phyloP scores from a whole-genome alignment of 2,797 vertebrate species.

The Poecile montanus region DNA sequence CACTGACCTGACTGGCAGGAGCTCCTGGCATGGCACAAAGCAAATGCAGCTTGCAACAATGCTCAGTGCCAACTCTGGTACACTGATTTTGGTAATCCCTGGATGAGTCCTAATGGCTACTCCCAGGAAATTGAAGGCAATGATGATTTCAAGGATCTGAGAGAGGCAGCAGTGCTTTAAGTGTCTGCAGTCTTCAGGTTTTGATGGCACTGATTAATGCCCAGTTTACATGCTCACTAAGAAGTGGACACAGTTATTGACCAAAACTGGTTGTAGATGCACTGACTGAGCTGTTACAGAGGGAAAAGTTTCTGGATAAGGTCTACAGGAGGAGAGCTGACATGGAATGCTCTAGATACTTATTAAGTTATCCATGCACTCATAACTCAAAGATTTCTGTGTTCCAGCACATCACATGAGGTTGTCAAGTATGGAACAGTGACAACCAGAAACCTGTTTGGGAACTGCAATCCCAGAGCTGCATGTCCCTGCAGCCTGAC shows the following conservation, averaged over 20 bases:
- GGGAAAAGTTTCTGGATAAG: neutral
- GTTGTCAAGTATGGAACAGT: neutral
- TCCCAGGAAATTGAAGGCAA: neutral
- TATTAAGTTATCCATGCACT: neutral
- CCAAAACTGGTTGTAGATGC: neutral
- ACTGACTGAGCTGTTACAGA: neutral
- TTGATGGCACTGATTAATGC: neutral
- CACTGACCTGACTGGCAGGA: neutral
- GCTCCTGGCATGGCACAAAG: neutral
- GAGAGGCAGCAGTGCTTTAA: neutral
- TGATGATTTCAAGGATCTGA: neutral
- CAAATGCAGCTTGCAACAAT: neutral
- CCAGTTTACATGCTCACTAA: neutral
- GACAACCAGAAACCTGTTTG: neutral
- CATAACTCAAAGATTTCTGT: neutral
- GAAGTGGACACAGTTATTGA: neutral
- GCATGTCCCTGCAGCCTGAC: neutral
- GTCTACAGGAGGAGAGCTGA: neutral
- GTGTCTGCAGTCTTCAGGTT: neutral
- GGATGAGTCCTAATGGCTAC: accelerated
- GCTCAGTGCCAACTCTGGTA: neutral
- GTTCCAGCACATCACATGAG: neutral
- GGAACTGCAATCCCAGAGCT: neutral
- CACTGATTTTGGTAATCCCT: neutral
- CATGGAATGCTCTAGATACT: neutral